A percentile compares a stretch with the other conserved stretches of the same genome.
Conservation (phyloP, 2,888 invertebrate genomes). For the Hyposoter didymator region DNA sequence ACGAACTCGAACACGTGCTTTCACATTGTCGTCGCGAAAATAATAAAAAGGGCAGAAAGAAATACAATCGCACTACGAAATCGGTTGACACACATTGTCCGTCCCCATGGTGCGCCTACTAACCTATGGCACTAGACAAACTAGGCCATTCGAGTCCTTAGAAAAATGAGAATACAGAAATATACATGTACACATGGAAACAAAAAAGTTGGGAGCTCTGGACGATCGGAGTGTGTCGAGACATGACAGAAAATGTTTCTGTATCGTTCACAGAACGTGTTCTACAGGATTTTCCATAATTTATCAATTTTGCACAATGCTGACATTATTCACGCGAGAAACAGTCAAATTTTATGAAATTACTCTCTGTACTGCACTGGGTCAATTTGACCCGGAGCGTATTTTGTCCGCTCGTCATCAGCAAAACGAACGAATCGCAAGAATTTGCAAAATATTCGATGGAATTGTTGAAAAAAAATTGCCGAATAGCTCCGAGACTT, state of each 20-base stretch:
- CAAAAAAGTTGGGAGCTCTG: conserved; percentile 15
- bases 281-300: conserved; percentile 31
- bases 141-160: conserved; percentile 63
- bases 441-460: too few relatives aligned
- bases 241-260: conserved; percentile 9
- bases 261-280: not conserved
- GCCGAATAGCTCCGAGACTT: not conserved
- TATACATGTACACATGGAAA: conserved; percentile 11
- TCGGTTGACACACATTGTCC: conserved; percentile 66
- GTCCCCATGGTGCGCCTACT: conserved; percentile 27
- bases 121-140: conserved; percentile 39
- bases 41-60: conserved; percentile 4
- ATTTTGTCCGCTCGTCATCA: too few relatives aligned
- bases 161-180: conserved; percentile 46
- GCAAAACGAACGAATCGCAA: too few relatives aligned
- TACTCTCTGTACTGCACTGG: too few relatives aligned
- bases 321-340: not conserved
- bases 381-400: too few relatives aligned
- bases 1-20: not conserved
- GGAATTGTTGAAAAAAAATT: too few relatives aligned
- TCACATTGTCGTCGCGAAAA: not conserved
- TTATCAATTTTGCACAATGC: not conserved
- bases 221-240: conserved; percentile 28
- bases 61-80: conserved; percentile 48
- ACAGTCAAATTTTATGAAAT: not conserved